These are phyloP conservation scores for Bursaphelenchus mucronatus DNA, from an alignment of 1,140 invertebrate genomes.

Conservation along the genomic window DNA sequence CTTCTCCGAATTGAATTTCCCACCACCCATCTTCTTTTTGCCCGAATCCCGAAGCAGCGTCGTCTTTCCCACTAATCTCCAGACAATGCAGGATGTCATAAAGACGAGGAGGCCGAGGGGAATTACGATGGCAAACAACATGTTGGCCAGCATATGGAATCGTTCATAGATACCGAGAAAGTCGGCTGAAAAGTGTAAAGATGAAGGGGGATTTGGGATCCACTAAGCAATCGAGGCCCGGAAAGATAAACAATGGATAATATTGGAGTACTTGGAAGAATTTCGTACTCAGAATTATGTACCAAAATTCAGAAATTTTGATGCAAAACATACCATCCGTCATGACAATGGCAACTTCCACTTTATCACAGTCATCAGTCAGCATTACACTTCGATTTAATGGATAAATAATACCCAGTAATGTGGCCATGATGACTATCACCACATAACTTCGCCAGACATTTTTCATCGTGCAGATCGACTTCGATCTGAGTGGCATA, in stretches of 20 bases:
- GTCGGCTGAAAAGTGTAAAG: constrained; percentile 31
- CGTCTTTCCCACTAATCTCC: constrained; percentile 35
- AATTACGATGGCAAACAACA: constrained; percentile 51
- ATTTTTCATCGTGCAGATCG: constrained; percentile 50
- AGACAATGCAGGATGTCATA: constrained; percentile 49
- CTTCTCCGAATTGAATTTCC: constrained; percentile 41
- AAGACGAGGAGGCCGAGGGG: constrained; percentile 48
- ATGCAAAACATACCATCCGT: constrained; percentile 37
- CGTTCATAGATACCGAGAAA: constrained; percentile 39
- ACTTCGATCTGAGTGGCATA: constrained; percentile 45
- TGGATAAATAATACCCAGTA: constrained; percentile 52
- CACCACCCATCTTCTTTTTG: constrained; percentile 14
- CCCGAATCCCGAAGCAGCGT: background rate
- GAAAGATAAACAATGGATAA: background rate
- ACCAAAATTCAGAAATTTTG: constrained; percentile 6
- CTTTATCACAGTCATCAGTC: constrained; percentile 27
- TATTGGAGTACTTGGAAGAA: background rate
- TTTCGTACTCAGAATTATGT: background rate
- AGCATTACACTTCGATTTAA: constrained; percentile 43
- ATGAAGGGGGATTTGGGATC: constrained; percentile 4
- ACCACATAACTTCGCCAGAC: constrained; percentile 45
- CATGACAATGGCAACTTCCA: constrained; percentile 33
- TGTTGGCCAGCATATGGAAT: constrained; percentile 46
- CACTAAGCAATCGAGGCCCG: background rate
- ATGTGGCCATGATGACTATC: constrained; percentile 34